phyloP scores from a whole-genome alignment of 1,140 invertebrate genomes.

The Bursaphelenchus mucronatus region DNA sequence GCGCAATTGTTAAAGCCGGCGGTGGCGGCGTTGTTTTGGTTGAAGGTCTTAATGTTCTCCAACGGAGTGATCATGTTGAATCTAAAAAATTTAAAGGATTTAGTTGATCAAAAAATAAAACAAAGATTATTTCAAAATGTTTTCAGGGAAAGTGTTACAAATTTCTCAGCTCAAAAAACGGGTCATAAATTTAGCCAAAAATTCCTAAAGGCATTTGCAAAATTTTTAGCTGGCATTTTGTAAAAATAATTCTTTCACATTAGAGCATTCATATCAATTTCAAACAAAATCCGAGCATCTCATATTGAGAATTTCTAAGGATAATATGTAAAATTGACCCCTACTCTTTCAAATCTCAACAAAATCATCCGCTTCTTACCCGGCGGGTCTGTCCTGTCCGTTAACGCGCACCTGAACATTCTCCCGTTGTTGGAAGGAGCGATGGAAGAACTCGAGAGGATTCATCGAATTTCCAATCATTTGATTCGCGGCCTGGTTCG shows the following conservation, averaged over 20 bases:
- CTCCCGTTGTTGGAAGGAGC: slow-evolving; percentile 39
- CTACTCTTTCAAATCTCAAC: slow-evolving; percentile 11
- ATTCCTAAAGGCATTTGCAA: too few species aligned
- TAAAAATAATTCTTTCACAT: too few species aligned
- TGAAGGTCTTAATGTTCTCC: slow-evolving; percentile 59
- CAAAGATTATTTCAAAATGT: slow-evolving; percentile 1
- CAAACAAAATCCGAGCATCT: too few species aligned
- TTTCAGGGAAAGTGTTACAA: not conserved
- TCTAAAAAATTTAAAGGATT: slow-evolving; percentile 34
- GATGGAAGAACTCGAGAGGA: slow-evolving; percentile 45
- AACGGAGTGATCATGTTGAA: slow-evolving; percentile 61
- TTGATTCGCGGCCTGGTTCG: not conserved
- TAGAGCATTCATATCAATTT: too few species aligned
- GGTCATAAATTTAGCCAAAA: too few species aligned
- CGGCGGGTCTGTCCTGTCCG: slow-evolving; percentile 19
- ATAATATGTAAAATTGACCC: slow-evolving; percentile 3
- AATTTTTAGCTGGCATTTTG: too few species aligned
- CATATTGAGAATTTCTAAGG: not conserved
- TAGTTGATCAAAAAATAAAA: not conserved
- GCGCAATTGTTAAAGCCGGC: slow-evolving; percentile 11
- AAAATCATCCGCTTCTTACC: slow-evolving; percentile 24
- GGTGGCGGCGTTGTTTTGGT: slow-evolving; percentile 35
- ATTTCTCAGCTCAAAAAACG: too few species aligned
- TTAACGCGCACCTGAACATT: slow-evolving; percentile 25
- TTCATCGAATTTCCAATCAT: slow-evolving; percentile 23